A percentile compares a stretch with the other conserved stretches of the same genome.
Conservation (phyloP, 2,113 vertebrate species). For the Charadrius vociferus region DNA sequence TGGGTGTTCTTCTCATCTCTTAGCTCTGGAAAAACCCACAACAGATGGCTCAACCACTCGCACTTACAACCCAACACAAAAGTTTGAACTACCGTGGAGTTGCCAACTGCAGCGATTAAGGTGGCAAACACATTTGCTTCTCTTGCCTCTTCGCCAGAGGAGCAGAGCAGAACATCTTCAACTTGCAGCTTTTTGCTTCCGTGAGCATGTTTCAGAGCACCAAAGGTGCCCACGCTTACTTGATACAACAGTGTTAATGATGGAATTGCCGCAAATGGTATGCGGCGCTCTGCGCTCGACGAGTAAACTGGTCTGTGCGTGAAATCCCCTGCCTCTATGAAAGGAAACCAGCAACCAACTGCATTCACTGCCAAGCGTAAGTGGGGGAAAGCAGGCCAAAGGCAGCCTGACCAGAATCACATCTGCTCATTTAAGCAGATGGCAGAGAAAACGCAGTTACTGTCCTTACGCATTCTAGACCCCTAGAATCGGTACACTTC, state of each 20-base stretch:
- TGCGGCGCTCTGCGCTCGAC: fast-evolving
- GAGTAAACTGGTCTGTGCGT: neutral
- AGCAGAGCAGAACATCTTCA: neutral
- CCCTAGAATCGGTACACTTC: fast-evolving
- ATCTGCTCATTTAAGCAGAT: neutral
- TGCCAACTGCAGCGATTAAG: neutral
- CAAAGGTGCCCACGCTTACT: neutral
- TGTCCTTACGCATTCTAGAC: neutral
- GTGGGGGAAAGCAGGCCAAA: neutral
- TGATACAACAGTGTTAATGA: neutral
- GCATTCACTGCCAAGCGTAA: too few relatives aligned
- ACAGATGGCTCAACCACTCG: neutral
- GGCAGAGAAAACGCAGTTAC: neutral
- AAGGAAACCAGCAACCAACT: too few relatives aligned
- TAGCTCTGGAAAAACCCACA: neutral
- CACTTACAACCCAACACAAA: neutral
- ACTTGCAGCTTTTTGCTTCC: neutral
- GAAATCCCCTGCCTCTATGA: neutral
- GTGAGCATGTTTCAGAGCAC: neutral
- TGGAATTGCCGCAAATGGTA: fast-evolving
- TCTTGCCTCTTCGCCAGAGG: neutral
- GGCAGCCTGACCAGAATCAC: neutral
- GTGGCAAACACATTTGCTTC: neutral
- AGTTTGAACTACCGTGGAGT: neutral
- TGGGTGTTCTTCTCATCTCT: neutral